Conservation (phyloP, 2,797 vertebrate genomes). For the Aplochiton taeniatus region DNA sequence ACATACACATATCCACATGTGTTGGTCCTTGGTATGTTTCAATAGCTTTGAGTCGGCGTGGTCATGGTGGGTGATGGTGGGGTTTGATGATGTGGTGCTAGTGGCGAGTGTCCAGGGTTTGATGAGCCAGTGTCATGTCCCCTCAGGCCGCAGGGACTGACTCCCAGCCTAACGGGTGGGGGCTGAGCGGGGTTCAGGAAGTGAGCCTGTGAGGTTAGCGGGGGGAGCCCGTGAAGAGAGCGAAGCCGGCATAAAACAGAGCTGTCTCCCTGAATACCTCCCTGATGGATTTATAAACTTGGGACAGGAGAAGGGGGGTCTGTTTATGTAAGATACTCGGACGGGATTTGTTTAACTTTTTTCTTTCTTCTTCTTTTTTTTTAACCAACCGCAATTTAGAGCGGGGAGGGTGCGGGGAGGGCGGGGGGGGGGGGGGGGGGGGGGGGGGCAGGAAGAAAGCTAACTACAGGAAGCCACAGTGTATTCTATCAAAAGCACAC, state of each 20-base stretch:
- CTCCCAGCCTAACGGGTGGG: slow-evolving; percentile 9
- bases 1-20: neutral
- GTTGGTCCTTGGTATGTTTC: neutral
- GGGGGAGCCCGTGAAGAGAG: slow-evolving; percentile 53
- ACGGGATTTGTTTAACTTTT: slow-evolving; percentile 29
- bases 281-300: slow-evolving; percentile 71
- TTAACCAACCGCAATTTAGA: slow-evolving; percentile 28
- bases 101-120: slow-evolving; percentile 8
- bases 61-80: neutral
- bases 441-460: slow-evolving; percentile 14
- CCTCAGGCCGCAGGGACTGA: slow-evolving; percentile 37
- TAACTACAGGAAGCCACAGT: slow-evolving; percentile 24
- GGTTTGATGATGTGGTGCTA: slow-evolving; percentile 6
- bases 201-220: slow-evolving; percentile 55
- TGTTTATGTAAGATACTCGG: slow-evolving; percentile 56
- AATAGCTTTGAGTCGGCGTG: neutral
- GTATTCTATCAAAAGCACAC: slow-evolving; percentile 26
- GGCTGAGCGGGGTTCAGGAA: slow-evolving; percentile 53
- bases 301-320: slow-evolving; percentile 31
- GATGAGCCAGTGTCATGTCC: slow-evolving; percentile 12
- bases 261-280: slow-evolving; percentile 56
- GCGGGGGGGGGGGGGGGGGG: neutral
- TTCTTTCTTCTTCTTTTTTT: too few relatives aligned
- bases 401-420: neutral
- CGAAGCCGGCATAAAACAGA: slow-evolving; percentile 60